Evolutionary conservation across 2,113 vertebrate species (phyloP), one percentile per base, ranked within the genome.

Genomic region (Gila orcuttii): DNA sequence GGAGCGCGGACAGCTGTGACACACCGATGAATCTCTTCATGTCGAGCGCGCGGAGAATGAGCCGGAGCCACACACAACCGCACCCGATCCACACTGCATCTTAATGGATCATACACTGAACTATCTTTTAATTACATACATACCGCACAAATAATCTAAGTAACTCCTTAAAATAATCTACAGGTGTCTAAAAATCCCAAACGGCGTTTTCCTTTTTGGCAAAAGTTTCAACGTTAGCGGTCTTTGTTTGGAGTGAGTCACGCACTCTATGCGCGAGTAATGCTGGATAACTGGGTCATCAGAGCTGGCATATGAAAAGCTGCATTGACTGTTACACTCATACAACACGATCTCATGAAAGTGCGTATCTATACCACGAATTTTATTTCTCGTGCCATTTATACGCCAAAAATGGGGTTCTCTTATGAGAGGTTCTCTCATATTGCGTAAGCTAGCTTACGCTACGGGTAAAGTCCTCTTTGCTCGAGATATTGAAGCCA

Each of bases 21-120:
- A 86, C 0, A 62, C 85, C 75, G 83, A 69, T 7, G 55, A 89
- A 78, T 80, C 59, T 86, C 66, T 79, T 84, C 94, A 93, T 94
- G 17, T 45, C 86, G 81, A 84, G 68, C 78, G 6, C 23, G 17
- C 23, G 78, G 52, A 79, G 6, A 13, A 12, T 21, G 11, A 74
- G 52, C 47, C 79, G 9, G 66, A 28, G 59, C 33, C 57, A 42
- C 31, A n/a, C 73, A 50, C 28, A 57, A 6, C 55, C 6, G 1
- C 9, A 15, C 21, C 52, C 15, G 33, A 31, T 12, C 3, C 21
- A 10, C 76, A 59, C 17, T 13, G 31, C 52, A 78, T 59, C 57
- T 33, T 55, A 31, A 2, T 31, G 17, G 7, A 21, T 2, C n/a
- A n/a, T 5, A 15, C 50, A 11, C 9, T 36, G 33, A 13, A 13